These are phyloP conservation scores for Troides oblongomaculatus DNA, from an alignment of 2,888 invertebrate genomes.

Conservation along the genomic window DNA sequence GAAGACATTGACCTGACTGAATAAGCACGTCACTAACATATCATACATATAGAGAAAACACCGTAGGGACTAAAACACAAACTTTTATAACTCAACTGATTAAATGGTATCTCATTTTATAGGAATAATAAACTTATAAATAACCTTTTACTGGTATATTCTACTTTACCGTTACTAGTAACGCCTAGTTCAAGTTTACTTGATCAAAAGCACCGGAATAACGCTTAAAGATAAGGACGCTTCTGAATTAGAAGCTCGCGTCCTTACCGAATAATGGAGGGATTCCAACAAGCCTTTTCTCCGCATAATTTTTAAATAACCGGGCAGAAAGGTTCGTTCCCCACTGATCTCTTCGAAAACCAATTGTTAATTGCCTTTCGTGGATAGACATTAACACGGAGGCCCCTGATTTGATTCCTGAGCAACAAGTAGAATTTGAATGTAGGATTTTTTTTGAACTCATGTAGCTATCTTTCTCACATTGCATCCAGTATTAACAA, in stretches of 20 bases:
- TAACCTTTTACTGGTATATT: too few species aligned
- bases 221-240: not conserved
- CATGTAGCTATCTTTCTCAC: too few species aligned
- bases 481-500: too few species aligned
- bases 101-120: too few species aligned
- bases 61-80: too few species aligned
- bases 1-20: too few species aligned
- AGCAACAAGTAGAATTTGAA: too few species aligned
- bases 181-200: not conserved
- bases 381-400: not conserved
- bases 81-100: too few species aligned
- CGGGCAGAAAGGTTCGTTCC: not conserved
- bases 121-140: too few species aligned
- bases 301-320: not conserved
- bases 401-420: not conserved
- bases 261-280: not conserved
- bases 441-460: too few species aligned
- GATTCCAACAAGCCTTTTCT: not conserved
- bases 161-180: not conserved
- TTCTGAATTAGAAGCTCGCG: not conserved
- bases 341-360: not conserved
- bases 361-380: not conserved
- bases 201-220: not conserved
- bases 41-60: too few species aligned
- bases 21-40: too few species aligned